phyloP scores from a whole-genome alignment of 2,888 invertebrate genomes.

The Hypercompe scribonia region DNA sequence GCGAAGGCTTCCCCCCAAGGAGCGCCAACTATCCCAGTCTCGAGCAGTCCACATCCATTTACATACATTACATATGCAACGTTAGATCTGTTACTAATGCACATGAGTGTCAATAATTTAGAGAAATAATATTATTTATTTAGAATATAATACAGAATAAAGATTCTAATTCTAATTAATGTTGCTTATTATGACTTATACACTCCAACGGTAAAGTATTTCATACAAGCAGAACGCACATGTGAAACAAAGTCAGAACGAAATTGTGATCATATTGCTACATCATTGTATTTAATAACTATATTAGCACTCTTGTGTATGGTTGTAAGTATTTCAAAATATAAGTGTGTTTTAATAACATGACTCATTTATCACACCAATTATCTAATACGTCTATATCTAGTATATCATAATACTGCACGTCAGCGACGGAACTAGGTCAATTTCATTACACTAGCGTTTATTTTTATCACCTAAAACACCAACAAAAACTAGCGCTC shows the following conservation, averaged over 20 bases:
- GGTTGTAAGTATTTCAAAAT: neutral
- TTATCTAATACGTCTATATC: neutral
- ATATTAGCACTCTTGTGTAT: neutral
- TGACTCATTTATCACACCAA: constrained; percentile 1
- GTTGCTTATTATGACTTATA: neutral
- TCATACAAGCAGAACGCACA: neutral
- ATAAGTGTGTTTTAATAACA: neutral
- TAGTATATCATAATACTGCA: neutral
- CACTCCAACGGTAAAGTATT: neutral
- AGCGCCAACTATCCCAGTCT: no score
- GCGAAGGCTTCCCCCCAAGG: no score
- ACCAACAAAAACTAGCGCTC: constrained; percentile 8
- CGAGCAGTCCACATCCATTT: no score
- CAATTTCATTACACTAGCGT: constrained; percentile 13
- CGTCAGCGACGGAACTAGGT: constrained; percentile 7
- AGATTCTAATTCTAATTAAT: no score
- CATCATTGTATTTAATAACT: neutral
- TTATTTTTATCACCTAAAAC: constrained; percentile 15
- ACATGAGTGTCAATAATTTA: no score
- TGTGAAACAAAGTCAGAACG: neutral
- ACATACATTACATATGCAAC: no score
- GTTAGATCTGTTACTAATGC: no score
- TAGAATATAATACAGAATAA: no score
- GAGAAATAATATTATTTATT: no score
- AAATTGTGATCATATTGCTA: neutral